These are phyloP conservation scores for Rhipidura dahli DNA, from an alignment of 2,113 vertebrate species.

Conservation along the genomic window DNA sequence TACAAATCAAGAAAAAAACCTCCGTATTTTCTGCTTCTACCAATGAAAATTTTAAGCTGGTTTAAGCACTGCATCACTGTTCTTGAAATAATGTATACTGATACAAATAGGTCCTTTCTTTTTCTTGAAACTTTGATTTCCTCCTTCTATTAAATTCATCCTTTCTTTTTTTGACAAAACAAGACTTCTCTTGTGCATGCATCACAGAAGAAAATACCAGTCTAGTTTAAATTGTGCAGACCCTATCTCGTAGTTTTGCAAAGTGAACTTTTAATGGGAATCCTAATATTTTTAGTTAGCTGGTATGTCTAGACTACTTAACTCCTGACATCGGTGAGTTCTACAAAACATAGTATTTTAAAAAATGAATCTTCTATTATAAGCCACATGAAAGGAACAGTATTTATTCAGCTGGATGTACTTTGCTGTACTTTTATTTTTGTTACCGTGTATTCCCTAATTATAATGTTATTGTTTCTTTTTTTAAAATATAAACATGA, in stretches of 20 bases:
- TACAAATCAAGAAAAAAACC: not conserved
- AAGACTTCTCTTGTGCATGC: not conserved
- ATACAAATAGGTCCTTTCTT: not conserved
- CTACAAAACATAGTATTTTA: not conserved
- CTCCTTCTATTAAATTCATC: not conserved
- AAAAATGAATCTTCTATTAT: not conserved
- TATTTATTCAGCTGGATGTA: not conserved
- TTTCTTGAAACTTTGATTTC: not conserved
- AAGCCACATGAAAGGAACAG: not conserved
- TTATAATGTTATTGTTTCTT: rapidly evolving
- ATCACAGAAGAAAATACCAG: not conserved
- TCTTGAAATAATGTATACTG: not conserved
- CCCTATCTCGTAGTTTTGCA: not conserved
- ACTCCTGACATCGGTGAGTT: not conserved
- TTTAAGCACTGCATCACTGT: not conserved
- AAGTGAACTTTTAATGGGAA: not conserved
- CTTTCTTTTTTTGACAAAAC: not conserved
- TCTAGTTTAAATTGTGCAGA: not conserved
- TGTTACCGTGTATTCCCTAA: not conserved
- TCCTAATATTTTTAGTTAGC: not conserved
- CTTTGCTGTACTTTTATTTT: not conserved
- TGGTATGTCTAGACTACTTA: not conserved
- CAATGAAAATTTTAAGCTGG: not conserved
- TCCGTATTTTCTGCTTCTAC: not conserved
- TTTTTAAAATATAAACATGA: not conserved